These are phyloP conservation scores for Auanema freiburgensis DNA, from an alignment of 2,888 invertebrate species.

Conservation along the genomic window DNA sequence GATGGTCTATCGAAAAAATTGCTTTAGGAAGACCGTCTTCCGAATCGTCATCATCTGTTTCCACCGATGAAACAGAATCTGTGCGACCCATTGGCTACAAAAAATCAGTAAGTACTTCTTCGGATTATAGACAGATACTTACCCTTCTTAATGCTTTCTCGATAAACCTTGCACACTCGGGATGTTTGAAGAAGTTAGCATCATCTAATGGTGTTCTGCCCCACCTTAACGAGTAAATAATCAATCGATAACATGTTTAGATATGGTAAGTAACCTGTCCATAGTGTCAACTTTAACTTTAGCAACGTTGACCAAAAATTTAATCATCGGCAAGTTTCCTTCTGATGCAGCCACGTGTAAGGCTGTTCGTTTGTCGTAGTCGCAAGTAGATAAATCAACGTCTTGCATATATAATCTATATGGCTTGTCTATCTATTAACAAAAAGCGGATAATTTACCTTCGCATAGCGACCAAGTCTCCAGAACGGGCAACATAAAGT, in stretches of 20 bases:
- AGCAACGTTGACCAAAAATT: conserved; percentile 47
- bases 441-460: conserved; percentile 80
- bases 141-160: conserved; percentile 66
- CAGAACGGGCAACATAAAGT: conserved; percentile 88
- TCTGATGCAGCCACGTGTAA: conserved; percentile 92
- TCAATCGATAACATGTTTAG: conserved; percentile 1
- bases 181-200: conserved; percentile 45
- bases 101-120: background rate
- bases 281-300: conserved; percentile 34
- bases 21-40: conserved; percentile 1
- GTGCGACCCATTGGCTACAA: background rate
- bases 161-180: conserved; percentile 71
- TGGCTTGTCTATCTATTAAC: conserved; percentile 76
- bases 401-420: conserved; percentile 71
- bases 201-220: conserved; percentile 58
- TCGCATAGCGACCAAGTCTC: conserved; percentile 71
- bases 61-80: conserved; percentile 16
- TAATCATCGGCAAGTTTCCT: conserved; percentile 73
- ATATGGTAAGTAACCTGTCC: conserved; percentile 37
- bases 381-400: conserved; percentile 88
- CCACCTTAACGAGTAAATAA: conserved; percentile 42
- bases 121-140: background rate
- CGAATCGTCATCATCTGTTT: conserved; percentile 13
- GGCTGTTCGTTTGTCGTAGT: conserved; percentile 93
- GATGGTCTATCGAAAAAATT: too few relatives aligned